These are phyloP conservation scores for Cyanoderma ruficeps DNA, from an alignment of 2,113 vertebrate species.

Conservation along the genomic window DNA sequence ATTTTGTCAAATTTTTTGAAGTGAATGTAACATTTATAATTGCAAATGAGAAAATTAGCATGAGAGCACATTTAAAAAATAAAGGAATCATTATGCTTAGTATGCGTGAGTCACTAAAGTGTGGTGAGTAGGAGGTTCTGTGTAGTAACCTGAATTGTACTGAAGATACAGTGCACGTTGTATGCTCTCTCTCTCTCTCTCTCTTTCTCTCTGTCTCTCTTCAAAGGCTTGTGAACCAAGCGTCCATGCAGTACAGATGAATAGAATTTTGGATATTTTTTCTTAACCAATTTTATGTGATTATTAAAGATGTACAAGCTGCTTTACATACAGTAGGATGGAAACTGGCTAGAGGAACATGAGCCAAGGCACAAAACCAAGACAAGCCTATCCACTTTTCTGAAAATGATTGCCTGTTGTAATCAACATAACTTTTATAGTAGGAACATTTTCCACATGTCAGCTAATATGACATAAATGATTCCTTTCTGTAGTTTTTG, in stretches of 20 bases:
- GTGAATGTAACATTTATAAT: conserved; percentile 4
- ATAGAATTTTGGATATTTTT: neutral
- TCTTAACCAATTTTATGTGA: neutral
- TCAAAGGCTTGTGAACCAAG: neutral
- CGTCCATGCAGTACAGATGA: neutral
- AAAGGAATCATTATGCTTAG: neutral
- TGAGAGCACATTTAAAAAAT: neutral
- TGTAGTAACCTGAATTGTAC: conserved; percentile 28
- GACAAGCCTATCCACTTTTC: neutral
- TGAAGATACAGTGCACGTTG: conserved; percentile 18
- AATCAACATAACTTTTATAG: neutral
- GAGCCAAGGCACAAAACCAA: neutral
- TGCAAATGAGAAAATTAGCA: conserved; percentile 39
- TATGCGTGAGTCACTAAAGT: neutral
- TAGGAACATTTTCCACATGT: neutral
- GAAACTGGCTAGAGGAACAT: neutral
- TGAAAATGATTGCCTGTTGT: conserved; percentile 5
- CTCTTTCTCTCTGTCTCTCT: neutral
- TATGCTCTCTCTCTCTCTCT: neutral
- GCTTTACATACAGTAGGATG: neutral
- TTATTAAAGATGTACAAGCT: neutral
- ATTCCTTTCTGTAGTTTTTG: conserved; percentile 3
- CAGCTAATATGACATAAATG: neutral
- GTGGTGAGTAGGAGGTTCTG: conserved; percentile 49
- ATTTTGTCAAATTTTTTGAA: neutral